Base-by-base conservation (phyloP, 1,140 invertebrate species). In the Drosophila neocordata region DNA sequence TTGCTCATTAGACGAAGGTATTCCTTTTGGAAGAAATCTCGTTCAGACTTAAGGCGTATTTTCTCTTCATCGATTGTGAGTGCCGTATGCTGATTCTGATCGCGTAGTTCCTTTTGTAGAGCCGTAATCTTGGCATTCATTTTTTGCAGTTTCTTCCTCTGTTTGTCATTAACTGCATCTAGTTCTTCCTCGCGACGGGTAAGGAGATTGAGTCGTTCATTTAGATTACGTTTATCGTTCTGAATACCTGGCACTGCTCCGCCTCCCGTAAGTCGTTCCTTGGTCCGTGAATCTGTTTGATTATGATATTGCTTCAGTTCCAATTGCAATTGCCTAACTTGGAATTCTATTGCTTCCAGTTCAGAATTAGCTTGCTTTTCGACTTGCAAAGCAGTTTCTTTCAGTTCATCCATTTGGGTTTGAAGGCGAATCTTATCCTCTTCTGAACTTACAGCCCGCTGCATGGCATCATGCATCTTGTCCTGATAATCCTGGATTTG, bases 381-480 rank as follows among this genome's bases (percentile, higher is more conserved):
- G 4, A 95, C 93, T 27, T 93, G 92, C 59, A 95, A 83, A 0
- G 94, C 94, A 22, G 94, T 93, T 56, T 94, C 91, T 85, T 95
- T 94, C 11, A 95, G 92, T 69, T 95, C 94, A 66, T 92, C 93
- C 18, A 95, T 88, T 82, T 95, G 93, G 34, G 93, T 93, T 89
- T 95, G 93, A 4, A 95, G 77, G 64, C 93, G 91, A 53, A 93
- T 92, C 74, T 95, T 95, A 55, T 93, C 91, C 58, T 94, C 93
- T 4, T 94, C 94, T 41, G 94, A 90, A 69, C 92, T 92, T 56
- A 95, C 79, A 1, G 94, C 94, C 72, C 94, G 90, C 61, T 93
- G 91, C 94, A 95, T 95, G 4, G 94, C 94, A 64, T 95, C 94
- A 66, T 95, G 94, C 89, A 95, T 94, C 69, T 94, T 94, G 44